phyloP scores from a whole-genome alignment of 2,888 invertebrate genomes.

The Drosophila seclusa region DNA sequence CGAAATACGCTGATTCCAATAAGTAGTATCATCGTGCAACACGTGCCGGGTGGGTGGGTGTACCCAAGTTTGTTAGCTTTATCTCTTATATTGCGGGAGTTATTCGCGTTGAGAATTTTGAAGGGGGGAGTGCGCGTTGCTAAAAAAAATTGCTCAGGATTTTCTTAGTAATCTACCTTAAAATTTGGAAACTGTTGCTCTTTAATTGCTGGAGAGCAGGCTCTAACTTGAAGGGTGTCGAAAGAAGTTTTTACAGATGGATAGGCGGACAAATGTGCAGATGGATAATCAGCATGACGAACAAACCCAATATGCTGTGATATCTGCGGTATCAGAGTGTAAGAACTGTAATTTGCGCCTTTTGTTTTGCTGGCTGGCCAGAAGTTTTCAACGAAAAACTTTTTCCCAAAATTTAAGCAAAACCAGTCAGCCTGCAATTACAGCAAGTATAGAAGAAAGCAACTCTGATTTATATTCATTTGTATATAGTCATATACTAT shows the following conservation, averaged over 20 bases:
- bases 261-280: not conserved
- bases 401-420: slow-evolving; percentile 60
- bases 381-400: slow-evolving; percentile 63
- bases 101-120: not conserved
- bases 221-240: not conserved
- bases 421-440: slow-evolving; percentile 31
- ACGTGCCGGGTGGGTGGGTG: not conserved
- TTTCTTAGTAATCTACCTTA: not conserved
- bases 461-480: slow-evolving; percentile 19
- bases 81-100: not conserved
- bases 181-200: not conserved
- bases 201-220: not conserved
- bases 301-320: not conserved
- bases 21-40: not conserved
- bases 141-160: not conserved
- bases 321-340: not conserved
- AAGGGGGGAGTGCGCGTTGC: not conserved
- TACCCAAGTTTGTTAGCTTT: not conserved
- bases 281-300: not conserved
- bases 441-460: slow-evolving; percentile 31
- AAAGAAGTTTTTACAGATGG: not conserved
- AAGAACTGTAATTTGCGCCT: slow-evolving; percentile 69
- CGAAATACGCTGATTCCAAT: not conserved
- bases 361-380: slow-evolving; percentile 66
- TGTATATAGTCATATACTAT: slow-evolving; percentile 28